Evolutionary conservation across 2,888 invertebrate species (phyloP).

Genomic region (Macaria notata): DNA sequence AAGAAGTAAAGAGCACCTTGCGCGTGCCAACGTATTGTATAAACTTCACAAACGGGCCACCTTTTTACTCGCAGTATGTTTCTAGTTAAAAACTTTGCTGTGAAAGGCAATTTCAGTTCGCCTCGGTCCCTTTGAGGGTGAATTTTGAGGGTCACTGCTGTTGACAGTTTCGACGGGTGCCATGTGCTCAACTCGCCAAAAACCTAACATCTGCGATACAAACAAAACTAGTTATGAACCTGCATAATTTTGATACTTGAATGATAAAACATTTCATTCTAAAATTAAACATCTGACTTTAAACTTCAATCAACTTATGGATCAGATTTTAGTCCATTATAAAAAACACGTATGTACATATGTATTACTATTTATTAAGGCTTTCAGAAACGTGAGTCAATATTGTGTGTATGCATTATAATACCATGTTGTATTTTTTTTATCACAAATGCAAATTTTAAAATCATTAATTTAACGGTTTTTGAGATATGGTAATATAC

Average conservation of each 20-base stretch:
- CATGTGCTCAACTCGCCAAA: slow-evolving; percentile 24
- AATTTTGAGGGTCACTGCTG: slow-evolving; percentile 50
- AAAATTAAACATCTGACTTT: neutral
- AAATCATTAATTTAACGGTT: no score
- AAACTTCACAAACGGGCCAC: slow-evolving; percentile 21
- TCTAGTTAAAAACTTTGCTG: slow-evolving; percentile 37
- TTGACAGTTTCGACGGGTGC: slow-evolving; percentile 40
- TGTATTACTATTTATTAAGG: no score
- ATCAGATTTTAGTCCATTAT: no score
- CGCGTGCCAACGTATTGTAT: slow-evolving; percentile 24
- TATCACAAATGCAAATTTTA: no score
- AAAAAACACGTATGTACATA: no score
- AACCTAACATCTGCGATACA: slow-evolving; percentile 28
- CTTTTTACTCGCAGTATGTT: slow-evolving; percentile 25
- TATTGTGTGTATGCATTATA: no score
- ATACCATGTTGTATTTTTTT: no score
- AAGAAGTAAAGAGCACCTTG: slow-evolving; percentile 27
- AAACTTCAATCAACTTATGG: no score
- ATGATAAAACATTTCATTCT: neutral
- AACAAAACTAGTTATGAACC: slow-evolving; percentile 26
- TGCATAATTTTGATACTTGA: slow-evolving; percentile 15
- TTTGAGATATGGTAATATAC: no score
- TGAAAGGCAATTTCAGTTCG: slow-evolving; percentile 46
- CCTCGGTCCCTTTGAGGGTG: slow-evolving; percentile 47
- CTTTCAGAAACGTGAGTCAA: no score